Evolutionary conservation across 2,797 vertebrate genomes (phyloP).

Genomic region (Chanos chanos): DNA sequence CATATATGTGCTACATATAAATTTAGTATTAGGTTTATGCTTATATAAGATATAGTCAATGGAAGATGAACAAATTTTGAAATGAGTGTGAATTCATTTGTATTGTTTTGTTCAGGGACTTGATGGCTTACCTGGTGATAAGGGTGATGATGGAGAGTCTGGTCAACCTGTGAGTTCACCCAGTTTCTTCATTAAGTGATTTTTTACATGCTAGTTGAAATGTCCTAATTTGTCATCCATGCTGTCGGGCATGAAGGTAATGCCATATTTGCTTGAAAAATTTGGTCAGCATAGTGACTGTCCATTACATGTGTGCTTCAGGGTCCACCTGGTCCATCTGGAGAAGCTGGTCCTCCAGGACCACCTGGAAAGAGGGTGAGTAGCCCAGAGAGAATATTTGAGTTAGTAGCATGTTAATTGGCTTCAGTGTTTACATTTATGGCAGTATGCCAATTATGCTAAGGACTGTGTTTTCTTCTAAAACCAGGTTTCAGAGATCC

Average conservation of each 20-base stretch:
- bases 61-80: no score
- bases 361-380: constrained; percentile 96
- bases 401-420: no score
- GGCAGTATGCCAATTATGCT: not conserved
- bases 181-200: not conserved
- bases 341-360: constrained; percentile 95
- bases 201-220: not conserved
- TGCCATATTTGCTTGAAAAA: no score
- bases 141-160: constrained; percentile 95
- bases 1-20: no score
- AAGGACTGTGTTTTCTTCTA: not conserved
- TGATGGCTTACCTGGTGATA: constrained; percentile 88
- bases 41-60: no score
- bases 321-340: constrained; percentile 96
- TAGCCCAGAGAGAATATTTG: no score
- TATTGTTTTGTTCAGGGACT: constrained; percentile 75
- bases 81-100: not conserved
- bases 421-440: not conserved
- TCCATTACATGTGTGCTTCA: constrained; percentile 47
- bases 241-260: no score
- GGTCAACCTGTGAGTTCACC: constrained; percentile 93
- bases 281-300: no score
- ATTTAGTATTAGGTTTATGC: no score
- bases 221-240: not conserved
- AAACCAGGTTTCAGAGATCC: no score